phyloP scores from a whole-genome alignment of 2,888 invertebrate species.

The Dascillus cervinus region DNA sequence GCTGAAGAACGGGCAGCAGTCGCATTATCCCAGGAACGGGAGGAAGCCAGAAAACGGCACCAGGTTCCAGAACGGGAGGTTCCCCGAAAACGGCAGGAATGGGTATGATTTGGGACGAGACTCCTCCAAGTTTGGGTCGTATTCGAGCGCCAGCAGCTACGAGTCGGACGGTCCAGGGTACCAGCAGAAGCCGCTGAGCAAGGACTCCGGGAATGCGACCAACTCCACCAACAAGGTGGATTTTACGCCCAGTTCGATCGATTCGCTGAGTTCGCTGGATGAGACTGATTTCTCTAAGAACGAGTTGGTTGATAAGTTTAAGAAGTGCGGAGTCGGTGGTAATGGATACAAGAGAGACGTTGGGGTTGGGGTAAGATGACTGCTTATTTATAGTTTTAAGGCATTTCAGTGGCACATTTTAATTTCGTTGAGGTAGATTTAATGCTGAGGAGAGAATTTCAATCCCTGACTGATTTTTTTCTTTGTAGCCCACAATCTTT shows the following conservation, averaged over 20 bases:
- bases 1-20: conserved; percentile 32
- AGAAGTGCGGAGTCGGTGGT: conserved; percentile 30
- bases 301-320: conserved; percentile 33
- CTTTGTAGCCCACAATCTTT: conserved; percentile 55
- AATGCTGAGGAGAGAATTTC: too few species aligned
- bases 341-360: conserved; percentile 28
- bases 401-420: too few species aligned
- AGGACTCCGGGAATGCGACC: conserved; percentile 39
- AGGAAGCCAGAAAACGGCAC: conserved; percentile 9
- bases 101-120: conserved; percentile 37
- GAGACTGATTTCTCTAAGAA: conserved; percentile 38
- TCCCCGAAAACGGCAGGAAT: conserved; percentile 28
- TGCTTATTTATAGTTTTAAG: too few species aligned
- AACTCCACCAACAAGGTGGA: conserved; percentile 37
- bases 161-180: conserved; percentile 33
- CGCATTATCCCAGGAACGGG: conserved; percentile 12
- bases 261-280: conserved; percentile 40
- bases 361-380: too few species aligned
- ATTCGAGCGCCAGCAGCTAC: conserved; percentile 38
- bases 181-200: conserved; percentile 25
- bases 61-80: conserved; percentile 6
- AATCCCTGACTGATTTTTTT: conserved; percentile 28
- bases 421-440: too few species aligned
- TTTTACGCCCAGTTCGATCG: conserved; percentile 39
- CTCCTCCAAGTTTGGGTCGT: conserved; percentile 34